These are phyloP conservation scores for Automeris io DNA, from an alignment of 2,888 invertebrate genomes.

Conservation along the genomic window DNA sequence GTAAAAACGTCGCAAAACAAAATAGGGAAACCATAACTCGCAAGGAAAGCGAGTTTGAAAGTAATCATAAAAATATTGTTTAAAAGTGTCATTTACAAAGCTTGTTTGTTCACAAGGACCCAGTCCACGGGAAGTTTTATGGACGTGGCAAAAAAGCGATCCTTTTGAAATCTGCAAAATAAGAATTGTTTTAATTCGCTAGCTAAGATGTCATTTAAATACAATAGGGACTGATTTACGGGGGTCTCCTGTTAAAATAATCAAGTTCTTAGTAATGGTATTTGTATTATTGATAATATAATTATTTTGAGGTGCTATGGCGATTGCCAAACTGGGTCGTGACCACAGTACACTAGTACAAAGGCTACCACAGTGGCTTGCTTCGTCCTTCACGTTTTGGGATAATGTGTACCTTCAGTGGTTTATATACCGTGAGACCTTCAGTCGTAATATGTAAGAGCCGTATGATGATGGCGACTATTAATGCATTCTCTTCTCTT, in stretches of 20 bases:
- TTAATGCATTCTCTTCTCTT: too few species aligned
- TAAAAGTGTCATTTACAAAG: slow-evolving; percentile 14
- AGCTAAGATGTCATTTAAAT: neutral
- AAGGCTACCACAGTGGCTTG: too few species aligned
- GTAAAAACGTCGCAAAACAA: neutral
- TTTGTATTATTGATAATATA: too few species aligned
- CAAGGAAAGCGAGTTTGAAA: slow-evolving; percentile 3
- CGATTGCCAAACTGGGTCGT: too few species aligned
- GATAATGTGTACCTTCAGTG: too few species aligned
- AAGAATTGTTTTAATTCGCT: neutral
- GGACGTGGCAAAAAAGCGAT: slow-evolving; percentile 10
- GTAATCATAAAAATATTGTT: slow-evolving; percentile 8
- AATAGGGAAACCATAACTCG: slow-evolving; percentile 3
- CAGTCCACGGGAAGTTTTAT: slow-evolving; percentile 17
- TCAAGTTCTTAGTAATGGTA: neutral
- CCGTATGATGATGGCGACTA: too few species aligned
- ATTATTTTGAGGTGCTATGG: too few species aligned
- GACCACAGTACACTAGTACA: too few species aligned
- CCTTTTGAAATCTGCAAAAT: slow-evolving; percentile 9
- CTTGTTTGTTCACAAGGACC: slow-evolving; percentile 13
- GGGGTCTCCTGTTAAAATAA: too few species aligned
- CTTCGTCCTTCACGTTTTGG: too few species aligned
- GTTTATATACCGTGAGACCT: too few species aligned
- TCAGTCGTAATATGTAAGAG: too few species aligned
- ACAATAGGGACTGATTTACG: neutral